These are phyloP conservation scores for Harpagoxenus sublaevis DNA, from an alignment of 2,888 invertebrate genomes.

Conservation along the genomic window DNA sequence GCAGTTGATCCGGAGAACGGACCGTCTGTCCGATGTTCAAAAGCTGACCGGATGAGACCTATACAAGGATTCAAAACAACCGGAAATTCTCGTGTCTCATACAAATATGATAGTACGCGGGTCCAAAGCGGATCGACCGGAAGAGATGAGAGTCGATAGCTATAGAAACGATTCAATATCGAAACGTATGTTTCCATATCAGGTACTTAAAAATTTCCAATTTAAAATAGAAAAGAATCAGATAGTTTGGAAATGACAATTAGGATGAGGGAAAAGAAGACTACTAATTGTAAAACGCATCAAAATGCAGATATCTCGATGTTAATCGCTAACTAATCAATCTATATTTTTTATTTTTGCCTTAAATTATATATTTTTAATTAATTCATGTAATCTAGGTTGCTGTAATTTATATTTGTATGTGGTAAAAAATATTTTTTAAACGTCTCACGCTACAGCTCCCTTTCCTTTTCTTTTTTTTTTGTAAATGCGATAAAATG, in stretches of 20 bases:
- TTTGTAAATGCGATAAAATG: not conserved
- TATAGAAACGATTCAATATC: conserved; percentile 2
- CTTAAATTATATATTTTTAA: not conserved
- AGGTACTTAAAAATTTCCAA: not conserved
- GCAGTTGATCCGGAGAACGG: conserved; percentile 65
- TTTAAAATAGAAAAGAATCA: not conserved
- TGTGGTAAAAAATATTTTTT: not conserved
- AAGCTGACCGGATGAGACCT: conserved; percentile 73
- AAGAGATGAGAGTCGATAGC: conserved; percentile 53
- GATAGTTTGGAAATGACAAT: not conserved
- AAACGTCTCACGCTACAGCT: not conserved
- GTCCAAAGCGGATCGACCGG: conserved; percentile 47
- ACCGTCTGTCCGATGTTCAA: conserved; percentile 58
- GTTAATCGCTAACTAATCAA: not conserved
- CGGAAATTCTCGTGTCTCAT: conserved; percentile 67
- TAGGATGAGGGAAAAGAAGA: not conserved
- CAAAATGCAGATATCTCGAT: not conserved
- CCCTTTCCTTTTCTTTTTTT: not conserved
- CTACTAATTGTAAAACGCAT: too few relatives aligned
- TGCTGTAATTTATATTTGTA: not conserved
- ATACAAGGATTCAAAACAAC: conserved; percentile 67
- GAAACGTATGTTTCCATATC: not conserved
- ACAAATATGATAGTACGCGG: conserved; percentile 52
- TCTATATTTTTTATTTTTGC: not conserved
- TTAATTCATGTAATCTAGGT: not conserved